Conservation (phyloP, 2,113 vertebrate genomes). For the Cochlearius cochlearius region DNA sequence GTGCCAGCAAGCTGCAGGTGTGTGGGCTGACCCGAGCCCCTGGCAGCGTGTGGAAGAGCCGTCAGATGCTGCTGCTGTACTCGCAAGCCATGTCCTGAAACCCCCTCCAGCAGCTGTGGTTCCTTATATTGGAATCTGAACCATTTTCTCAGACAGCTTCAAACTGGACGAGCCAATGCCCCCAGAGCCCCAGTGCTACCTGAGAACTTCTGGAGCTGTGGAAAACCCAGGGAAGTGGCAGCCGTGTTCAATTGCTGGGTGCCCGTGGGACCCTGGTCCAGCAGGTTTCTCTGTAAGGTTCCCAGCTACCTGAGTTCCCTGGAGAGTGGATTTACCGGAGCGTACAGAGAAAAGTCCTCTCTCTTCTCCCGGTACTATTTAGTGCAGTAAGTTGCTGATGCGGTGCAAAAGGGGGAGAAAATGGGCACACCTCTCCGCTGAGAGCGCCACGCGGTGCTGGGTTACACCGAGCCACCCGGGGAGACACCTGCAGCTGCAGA, state of each 20-base stretch:
- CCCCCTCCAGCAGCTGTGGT: not conserved
- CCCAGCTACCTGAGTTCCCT: not conserved
- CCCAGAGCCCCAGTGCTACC: not conserved
- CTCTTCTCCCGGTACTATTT: too few relatives aligned
- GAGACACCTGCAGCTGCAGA: not conserved
- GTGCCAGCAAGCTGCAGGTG: not conserved
- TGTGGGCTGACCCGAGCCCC: not conserved
- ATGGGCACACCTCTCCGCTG: not conserved
- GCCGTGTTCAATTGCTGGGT: not conserved
- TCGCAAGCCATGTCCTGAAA: not conserved
- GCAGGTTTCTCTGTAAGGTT: not conserved
- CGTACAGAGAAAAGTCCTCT: not conserved
- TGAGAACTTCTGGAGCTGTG: not conserved
- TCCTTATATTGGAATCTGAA: too few relatives aligned
- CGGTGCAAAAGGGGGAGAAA: not conserved
- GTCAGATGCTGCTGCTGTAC: accelerated
- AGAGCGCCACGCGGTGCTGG: not conserved
- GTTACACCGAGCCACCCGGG: not conserved
- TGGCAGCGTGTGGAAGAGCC: too few relatives aligned
- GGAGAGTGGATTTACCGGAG: not conserved
- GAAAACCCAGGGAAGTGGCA: not conserved
- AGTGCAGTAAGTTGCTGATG: not conserved
- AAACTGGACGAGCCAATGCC: too few relatives aligned
- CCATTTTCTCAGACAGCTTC: not conserved
- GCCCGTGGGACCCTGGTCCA: accelerated